phyloP scores from a whole-genome alignment of 2,797 vertebrate species.

The Chelonia mydas region DNA sequence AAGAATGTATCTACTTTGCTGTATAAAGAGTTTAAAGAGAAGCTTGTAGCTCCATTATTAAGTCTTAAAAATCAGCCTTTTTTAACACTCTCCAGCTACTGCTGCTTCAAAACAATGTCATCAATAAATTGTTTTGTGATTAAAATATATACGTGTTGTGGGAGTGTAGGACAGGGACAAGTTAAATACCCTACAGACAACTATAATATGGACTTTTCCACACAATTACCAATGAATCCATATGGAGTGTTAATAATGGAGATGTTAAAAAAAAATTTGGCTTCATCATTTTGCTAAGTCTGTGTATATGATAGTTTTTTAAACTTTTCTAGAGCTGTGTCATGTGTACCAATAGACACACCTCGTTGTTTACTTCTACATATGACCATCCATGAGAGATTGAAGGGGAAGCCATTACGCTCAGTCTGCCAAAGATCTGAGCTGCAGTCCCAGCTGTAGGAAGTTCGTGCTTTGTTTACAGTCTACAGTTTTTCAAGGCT shows the following conservation, averaged over 20 bases:
- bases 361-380: neutral
- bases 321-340: neutral
- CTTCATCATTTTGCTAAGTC: neutral
- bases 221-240: rapidly evolving
- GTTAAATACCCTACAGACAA: neutral
- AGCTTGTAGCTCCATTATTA: neutral
- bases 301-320: neutral
- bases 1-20: neutral
- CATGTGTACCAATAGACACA: neutral
- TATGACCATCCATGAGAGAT: neutral
- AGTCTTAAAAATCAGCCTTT: neutral
- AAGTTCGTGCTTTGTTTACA: neutral
- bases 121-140: neutral
- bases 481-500: neutral
- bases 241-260: rapidly evolving
- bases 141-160: neutral
- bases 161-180: neutral
- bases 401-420: neutral
- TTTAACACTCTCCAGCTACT: neutral
- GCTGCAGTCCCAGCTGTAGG: neutral
- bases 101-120: neutral
- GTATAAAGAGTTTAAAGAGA: neutral
- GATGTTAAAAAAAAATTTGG: neutral
- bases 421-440: neutral
- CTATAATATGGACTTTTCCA: neutral